These are phyloP conservation scores for Bicyclus anynana DNA, from an alignment of 1,140 invertebrate genomes.

Conservation along the genomic window DNA sequence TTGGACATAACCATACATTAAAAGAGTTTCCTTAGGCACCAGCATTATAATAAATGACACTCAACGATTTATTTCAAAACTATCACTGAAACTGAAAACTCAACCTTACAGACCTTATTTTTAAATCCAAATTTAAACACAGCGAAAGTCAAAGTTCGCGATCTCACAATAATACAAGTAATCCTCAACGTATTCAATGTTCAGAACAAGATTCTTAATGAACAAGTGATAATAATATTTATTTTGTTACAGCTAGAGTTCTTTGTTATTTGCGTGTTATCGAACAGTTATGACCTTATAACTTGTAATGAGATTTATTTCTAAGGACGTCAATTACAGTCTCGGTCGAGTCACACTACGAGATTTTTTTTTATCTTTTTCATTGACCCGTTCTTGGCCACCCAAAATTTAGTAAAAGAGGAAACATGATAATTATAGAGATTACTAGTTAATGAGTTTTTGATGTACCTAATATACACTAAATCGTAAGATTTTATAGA, in stretches of 20 bases:
- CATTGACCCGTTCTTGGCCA: not conserved
- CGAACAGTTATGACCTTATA: conserved; percentile 27
- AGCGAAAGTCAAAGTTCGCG: conserved; percentile 36
- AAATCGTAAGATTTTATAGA: too few relatives aligned
- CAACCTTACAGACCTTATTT: conserved; percentile 23
- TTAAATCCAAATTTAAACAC: conserved; percentile 32
- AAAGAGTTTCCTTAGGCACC: conserved; percentile 51
- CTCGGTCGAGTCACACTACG: conserved; percentile 41
- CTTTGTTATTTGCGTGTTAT: conserved; percentile 24
- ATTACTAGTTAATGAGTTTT: too few relatives aligned
- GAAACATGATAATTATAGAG: too few relatives aligned
- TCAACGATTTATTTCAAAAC: conserved; percentile 45
- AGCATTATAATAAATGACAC: conserved; percentile 58
- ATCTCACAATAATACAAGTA: conserved; percentile 54
- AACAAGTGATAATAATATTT: conserved; percentile 32
- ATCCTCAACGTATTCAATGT: conserved; percentile 45
- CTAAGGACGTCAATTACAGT: conserved; percentile 49
- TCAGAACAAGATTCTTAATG: conserved; percentile 29
- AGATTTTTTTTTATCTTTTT: conserved; percentile 14
- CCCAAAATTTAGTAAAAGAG: too few relatives aligned
- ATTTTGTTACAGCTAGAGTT: conserved; percentile 25
- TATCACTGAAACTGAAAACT: conserved; percentile 12
- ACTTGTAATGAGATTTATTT: conserved; percentile 27
- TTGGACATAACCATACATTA: conserved; percentile 51
- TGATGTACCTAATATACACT: too few relatives aligned